phyloP scores from a whole-genome alignment of 2,888 invertebrate genomes.

The Noctua fimbriata region DNA sequence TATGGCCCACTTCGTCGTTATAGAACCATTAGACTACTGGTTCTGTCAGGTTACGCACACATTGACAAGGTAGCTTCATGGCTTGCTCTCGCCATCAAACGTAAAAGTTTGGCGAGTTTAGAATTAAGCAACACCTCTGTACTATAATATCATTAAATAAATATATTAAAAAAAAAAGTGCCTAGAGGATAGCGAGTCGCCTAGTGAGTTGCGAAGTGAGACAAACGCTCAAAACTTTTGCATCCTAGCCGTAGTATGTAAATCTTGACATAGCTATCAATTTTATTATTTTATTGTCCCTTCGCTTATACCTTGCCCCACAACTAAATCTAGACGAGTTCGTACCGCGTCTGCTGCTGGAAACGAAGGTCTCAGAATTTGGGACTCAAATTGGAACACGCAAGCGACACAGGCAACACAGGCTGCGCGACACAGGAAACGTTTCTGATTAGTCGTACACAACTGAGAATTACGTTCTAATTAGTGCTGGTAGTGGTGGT shows the following conservation, averaged over 20 bases:
- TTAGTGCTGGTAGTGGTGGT: constrained; percentile 25
- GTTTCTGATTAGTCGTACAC: constrained; percentile 49
- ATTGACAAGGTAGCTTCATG: not conserved
- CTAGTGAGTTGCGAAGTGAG: not conserved
- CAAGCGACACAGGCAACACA: constrained; percentile 60
- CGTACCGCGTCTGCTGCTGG: constrained; percentile 55
- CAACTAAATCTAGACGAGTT: constrained; percentile 58
- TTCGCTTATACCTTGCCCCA: constrained; percentile 38
- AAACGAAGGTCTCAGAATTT: constrained; percentile 73
- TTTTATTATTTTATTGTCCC: constrained; percentile 4
- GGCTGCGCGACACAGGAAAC: constrained; percentile 57
- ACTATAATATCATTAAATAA: too few relatives aligned
- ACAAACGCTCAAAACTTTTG: not conserved
- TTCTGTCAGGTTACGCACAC: not conserved
- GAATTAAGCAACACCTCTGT: too few relatives aligned
- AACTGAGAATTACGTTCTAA: constrained; percentile 30
- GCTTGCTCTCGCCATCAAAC: too few relatives aligned
- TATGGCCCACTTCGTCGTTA: not conserved
- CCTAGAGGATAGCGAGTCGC: not conserved
- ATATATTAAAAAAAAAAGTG: too few relatives aligned
- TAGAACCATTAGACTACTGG: not conserved
- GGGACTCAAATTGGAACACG: constrained; percentile 77
- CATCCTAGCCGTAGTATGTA: not conserved
- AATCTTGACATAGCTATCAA: too few relatives aligned
- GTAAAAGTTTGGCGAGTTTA: too few relatives aligned